Conservation (phyloP, 2,113 vertebrate species). For the Athene noctua region DNA sequence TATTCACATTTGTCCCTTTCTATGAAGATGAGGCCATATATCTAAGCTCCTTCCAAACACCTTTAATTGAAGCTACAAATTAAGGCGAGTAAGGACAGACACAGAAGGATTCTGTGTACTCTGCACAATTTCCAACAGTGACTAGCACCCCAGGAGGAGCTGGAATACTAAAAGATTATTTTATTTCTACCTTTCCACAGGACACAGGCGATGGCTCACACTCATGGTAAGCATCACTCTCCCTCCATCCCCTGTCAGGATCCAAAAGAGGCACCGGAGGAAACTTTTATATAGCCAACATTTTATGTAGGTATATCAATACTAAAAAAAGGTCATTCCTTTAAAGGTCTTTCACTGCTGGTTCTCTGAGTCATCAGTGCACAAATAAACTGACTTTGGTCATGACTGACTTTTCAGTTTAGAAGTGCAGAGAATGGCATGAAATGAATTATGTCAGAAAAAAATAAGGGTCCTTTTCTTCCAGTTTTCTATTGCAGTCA, state of each 20-base stretch:
- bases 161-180: not conserved
- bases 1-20: not conserved
- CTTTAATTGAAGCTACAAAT: not conserved
- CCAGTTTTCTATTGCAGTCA: not conserved
- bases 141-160: not conserved
- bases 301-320: not conserved
- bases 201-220: not conserved
- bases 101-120: not conserved
- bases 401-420: not conserved
- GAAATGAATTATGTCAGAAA: slow-evolving; percentile 5
- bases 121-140: not conserved
- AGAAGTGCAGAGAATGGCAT: not conserved
- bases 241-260: not conserved
- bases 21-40: not conserved
- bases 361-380: not conserved
- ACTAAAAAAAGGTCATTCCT: not conserved
- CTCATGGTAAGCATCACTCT: not conserved
- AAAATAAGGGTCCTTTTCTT: not conserved
- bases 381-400: not conserved
- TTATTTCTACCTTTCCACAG: not conserved
- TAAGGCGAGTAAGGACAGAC: not conserved
- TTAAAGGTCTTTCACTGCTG: not conserved
- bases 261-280: not conserved
- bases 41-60: not conserved
- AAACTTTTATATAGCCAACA: not conserved